Base-by-base conservation (phyloP, 2,113 vertebrate species). In the Actenoides lindsayi region DNA sequence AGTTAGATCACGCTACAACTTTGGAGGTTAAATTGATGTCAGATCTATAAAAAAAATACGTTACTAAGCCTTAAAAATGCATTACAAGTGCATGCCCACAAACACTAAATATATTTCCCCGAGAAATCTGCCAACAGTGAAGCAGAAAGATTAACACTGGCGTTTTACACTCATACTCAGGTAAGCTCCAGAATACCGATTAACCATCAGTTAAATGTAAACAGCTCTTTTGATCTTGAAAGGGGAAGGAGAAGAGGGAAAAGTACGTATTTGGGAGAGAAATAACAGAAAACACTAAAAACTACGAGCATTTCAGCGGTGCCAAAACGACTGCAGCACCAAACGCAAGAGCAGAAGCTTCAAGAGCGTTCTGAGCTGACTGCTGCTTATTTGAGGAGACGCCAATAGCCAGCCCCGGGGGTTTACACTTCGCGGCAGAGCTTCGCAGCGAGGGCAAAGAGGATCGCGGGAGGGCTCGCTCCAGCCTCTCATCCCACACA, bases 201-300 rank as follows among this genome's bases (percentile, higher is more conserved):
- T 27, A 28, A 24, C 1, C 2, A 30, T 0, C 17, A 24, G 9
- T 5, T 35, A 84, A 33, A 14, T 0, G 3, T 10, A 70, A 20
- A 23, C 0, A 39, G 27, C 6, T 65, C 11, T 48, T 35, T 27
- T 25, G 50, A 13, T 10, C 20, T 11, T 8, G 27, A n/a, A 30
- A 7, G 13, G 12, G 4, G 1, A 46, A 16, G 0, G 2, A 4
- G 1, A 1, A 4, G 27, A 62, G 3, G 10, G 2, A 15, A 16
- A 74, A 77, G 1, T 1, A 42, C 1, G 2, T 42, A 11, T 15
- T 10, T 5, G 16, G 16, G 3, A 1, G 12, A 46, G 11, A 56
- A 69, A 21, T 3, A 11, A 20, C 0, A n/a, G 1, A n/a, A 59
- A 51, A n/a, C 1, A 23, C 3, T 46, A 59, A 48, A 6, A 3